These are phyloP conservation scores for Coelopa pilipes DNA, from an alignment of 2,888 invertebrate species.

Conservation along the genomic window DNA sequence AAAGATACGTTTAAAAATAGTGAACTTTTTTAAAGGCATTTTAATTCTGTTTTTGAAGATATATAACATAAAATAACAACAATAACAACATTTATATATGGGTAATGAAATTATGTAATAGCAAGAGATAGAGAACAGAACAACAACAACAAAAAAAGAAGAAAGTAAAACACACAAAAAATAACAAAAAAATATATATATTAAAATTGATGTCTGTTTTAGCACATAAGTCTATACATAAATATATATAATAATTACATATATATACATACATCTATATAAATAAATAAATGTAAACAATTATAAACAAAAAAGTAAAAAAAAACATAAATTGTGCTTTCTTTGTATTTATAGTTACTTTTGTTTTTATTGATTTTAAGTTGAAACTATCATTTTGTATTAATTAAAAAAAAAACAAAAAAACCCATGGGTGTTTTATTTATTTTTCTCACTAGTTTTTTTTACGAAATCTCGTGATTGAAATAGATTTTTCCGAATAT, in stretches of 20 bases:
- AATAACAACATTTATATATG: constrained; percentile 28
- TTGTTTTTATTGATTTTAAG: constrained; percentile 26
- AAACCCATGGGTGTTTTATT: constrained; percentile 46
- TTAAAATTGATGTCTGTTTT: constrained; percentile 59
- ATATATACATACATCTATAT: constrained; percentile 33
- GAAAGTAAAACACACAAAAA: constrained; percentile 41
- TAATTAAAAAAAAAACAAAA: constrained; percentile 37
- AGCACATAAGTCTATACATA: constrained; percentile 56
- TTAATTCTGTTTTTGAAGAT: constrained; percentile 50
- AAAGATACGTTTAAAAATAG: constrained; percentile 24
- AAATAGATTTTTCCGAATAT: too few species aligned
- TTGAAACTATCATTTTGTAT: constrained; percentile 32
- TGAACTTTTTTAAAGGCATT: constrained; percentile 49
- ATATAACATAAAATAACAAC: constrained; percentile 38
- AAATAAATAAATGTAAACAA: constrained; percentile 17
- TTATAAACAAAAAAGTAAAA: constrained; percentile 28
- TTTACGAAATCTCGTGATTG: too few species aligned
- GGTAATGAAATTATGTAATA: constrained; percentile 42
- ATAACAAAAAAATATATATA: constrained; percentile 36
- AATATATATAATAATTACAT: constrained; percentile 24
- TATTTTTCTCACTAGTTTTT: not conserved
- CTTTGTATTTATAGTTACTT: constrained; percentile 36
- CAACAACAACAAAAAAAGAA: constrained; percentile 43
- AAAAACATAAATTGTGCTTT: constrained; percentile 37
- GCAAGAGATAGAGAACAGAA: constrained; percentile 39